These are phyloP conservation scores for Pteria penguin DNA, from an alignment of 2,888 invertebrate genomes.

Conservation along the genomic window DNA sequence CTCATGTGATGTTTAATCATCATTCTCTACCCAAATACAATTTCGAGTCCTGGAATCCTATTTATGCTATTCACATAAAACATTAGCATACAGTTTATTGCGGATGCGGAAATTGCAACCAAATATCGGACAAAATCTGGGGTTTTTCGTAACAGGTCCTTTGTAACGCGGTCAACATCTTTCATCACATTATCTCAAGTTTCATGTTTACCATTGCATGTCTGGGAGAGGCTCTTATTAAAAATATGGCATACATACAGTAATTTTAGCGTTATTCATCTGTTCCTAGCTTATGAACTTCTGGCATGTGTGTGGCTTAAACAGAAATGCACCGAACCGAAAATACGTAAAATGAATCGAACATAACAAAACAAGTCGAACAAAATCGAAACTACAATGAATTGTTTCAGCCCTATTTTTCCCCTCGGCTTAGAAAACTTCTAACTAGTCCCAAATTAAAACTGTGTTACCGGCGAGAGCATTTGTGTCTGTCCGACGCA, in stretches of 20 bases:
- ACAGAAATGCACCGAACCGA: not conserved
- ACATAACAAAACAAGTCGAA: not conserved
- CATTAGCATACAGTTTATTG: too few relatives aligned
- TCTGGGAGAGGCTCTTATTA: not conserved
- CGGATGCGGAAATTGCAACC: too few relatives aligned
- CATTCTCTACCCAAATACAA: too few relatives aligned
- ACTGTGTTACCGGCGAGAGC: not conserved
- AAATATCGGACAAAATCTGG: too few relatives aligned
- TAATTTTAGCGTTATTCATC: not conserved
- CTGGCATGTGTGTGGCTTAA: not conserved
- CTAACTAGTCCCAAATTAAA: not conserved
- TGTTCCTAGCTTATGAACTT: not conserved
- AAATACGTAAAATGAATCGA: not conserved
- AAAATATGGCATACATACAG: too few relatives aligned
- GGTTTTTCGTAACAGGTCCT: too few relatives aligned
- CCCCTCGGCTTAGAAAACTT: not conserved
- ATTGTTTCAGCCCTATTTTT: not conserved
- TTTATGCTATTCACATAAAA: too few relatives aligned
- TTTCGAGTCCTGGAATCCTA: too few relatives aligned
- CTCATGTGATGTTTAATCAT: too few relatives aligned
- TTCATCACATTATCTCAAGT: too few relatives aligned
- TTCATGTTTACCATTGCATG: not conserved
- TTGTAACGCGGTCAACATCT: too few relatives aligned
- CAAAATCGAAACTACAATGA: not conserved
- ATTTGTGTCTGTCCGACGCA: not conserved